These are phyloP conservation scores for Thinocorus orbignyianus DNA, from an alignment of 2,113 vertebrate genomes.

Conservation along the genomic window DNA sequence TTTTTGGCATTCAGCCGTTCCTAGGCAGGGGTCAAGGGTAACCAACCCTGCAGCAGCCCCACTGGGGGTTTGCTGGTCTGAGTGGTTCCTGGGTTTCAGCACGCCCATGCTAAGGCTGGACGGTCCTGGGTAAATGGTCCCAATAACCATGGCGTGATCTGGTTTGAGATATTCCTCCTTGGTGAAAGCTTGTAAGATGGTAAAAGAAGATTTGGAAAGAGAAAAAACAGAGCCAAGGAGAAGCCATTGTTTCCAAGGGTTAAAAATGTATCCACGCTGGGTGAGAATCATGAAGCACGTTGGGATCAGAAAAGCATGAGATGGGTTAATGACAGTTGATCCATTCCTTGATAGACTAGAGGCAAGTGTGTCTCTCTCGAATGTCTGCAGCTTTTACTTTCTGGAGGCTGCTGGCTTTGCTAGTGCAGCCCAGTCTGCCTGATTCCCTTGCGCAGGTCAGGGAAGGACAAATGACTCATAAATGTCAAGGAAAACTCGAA, in stretches of 20 bases:
- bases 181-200: not conserved
- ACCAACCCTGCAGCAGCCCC: not conserved
- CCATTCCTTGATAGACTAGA: not conserved
- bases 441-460: not conserved
- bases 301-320: not conserved
- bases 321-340: not conserved
- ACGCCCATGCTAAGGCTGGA: not conserved
- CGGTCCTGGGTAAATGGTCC: not conserved
- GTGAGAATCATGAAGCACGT: not conserved
- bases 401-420: not conserved
- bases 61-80: not conserved
- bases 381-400: not conserved
- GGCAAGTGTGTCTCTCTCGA: not conserved
- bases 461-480: not conserved
- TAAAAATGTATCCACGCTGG: not conserved
- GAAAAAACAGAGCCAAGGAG: not conserved
- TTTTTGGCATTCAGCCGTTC: not conserved
- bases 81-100: not conserved
- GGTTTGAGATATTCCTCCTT: not conserved
- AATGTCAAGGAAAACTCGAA: not conserved
- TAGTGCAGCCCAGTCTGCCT: fast-evolving
- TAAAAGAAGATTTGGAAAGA: not conserved
- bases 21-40: not conserved
- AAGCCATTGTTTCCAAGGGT: not conserved
- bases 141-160: not conserved